Evolutionary conservation across 2,797 vertebrate genomes (phyloP).

Genomic region (Pelobates cultripes): DNA sequence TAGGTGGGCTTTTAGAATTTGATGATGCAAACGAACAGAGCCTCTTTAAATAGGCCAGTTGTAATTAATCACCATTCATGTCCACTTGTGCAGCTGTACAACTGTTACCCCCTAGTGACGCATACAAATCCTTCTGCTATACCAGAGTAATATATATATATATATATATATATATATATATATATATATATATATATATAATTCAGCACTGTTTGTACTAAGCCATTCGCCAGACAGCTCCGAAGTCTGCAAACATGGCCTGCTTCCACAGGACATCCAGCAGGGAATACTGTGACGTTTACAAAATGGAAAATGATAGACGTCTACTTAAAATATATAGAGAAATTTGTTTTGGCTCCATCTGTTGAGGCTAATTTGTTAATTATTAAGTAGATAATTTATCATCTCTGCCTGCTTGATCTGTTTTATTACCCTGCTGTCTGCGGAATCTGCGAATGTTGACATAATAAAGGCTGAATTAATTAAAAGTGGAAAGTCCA

Average conservation of each 20-base stretch:
- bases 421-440: constrained; percentile 69
- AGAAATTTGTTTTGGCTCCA: constrained; percentile 67
- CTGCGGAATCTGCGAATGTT: constrained; percentile 61
- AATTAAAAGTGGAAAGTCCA: constrained; percentile 68
- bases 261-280: constrained; percentile 30
- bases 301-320: constrained; percentile 40
- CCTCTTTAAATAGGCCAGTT: constrained; percentile 23
- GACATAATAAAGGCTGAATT: constrained; percentile 68
- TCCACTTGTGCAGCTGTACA: constrained; percentile 14
- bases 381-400: constrained; percentile 74
- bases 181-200: too few species aligned
- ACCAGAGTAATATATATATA: background rate
- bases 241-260: constrained; percentile 27
- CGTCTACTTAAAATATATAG: constrained; percentile 46
- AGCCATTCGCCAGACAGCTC: constrained; percentile 28
- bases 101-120: constrained; percentile 22
- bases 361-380: constrained; percentile 75
- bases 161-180: too few species aligned
- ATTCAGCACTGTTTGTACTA: constrained; percentile 33
- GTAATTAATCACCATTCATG: constrained; percentile 30
- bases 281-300: constrained; percentile 4
- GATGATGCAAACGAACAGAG: too few species aligned
- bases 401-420: constrained; percentile 68
- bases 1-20: too few species aligned
- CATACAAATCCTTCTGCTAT: constrained; percentile 29